Evolutionary conservation across 2,113 vertebrate species (phyloP).

Genomic region (Aegithalos caudatus): DNA sequence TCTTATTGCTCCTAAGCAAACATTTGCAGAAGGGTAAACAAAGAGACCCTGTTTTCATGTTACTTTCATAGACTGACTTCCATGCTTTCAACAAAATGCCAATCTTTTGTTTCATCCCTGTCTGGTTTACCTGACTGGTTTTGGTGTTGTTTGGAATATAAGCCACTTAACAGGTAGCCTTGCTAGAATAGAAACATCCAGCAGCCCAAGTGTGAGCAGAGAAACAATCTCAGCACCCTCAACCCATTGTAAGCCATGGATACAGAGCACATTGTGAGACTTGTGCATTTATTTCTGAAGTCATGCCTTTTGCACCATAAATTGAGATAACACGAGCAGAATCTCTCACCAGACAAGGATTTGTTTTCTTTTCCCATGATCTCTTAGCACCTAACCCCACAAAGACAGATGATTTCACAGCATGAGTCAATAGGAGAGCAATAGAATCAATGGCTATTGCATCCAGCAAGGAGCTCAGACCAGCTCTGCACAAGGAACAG

Average conservation of each 20-base stretch:
- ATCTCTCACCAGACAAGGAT: not conserved
- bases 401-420: not conserved
- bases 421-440: not conserved
- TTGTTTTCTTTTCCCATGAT: not conserved
- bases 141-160: not conserved
- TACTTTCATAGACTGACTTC: not conserved
- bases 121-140: not conserved
- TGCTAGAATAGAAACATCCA: not conserved
- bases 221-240: not conserved
- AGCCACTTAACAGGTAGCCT: not conserved
- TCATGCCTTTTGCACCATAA: not conserved
- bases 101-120: not conserved
- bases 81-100: not conserved
- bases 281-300: not conserved
- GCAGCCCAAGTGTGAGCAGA: not conserved
- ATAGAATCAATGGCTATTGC: not conserved
- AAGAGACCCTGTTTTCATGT: not conserved
- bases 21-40: slow-evolving; percentile 61
- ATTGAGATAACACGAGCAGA: not conserved
- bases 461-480: not conserved
- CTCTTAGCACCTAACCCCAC: not conserved
- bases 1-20: slow-evolving; percentile 65
- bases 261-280: not conserved
- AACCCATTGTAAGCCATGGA: not conserved
- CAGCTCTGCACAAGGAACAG: not conserved